These are phyloP conservation scores for Lanistes nyassanus DNA, from an alignment of 1,140 invertebrate species.

Conservation along the genomic window DNA sequence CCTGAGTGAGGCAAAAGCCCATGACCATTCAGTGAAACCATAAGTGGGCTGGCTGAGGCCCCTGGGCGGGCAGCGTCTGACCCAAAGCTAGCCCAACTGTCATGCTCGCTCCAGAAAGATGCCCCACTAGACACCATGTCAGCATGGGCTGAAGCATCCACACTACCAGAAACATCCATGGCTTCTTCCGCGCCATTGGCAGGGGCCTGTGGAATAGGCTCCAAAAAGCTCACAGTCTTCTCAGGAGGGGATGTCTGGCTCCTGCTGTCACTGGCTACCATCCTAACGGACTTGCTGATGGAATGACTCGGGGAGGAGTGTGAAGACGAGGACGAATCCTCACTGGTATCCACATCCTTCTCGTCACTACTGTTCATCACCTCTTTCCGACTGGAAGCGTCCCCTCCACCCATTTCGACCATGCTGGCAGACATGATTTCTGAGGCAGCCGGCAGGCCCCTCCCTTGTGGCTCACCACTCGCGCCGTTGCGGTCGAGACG, in stretches of 20 bases:
- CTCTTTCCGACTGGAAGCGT: slow-evolving; percentile 11
- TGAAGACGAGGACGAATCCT: slow-evolving; percentile 17
- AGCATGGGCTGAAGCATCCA: slow-evolving; percentile 10
- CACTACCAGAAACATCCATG: slow-evolving; percentile 13
- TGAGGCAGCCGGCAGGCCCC: not conserved
- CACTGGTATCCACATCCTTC: slow-evolving; percentile 40
- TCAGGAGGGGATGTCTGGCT: not conserved
- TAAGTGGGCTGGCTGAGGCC: slow-evolving; percentile 2
- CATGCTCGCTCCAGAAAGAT: slow-evolving; percentile 13
- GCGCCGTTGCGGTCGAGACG: slow-evolving; percentile 17
- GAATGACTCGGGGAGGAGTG: slow-evolving; percentile 18
- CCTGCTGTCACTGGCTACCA: slow-evolving; percentile 18
- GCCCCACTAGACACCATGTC: not conserved
- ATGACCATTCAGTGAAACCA: slow-evolving; percentile 27
- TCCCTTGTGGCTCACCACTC: slow-evolving; percentile 4
- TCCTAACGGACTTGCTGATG: not conserved
- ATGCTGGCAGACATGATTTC: slow-evolving; percentile 1
- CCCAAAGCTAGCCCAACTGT: slow-evolving; percentile 29
- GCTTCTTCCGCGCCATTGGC: slow-evolving; percentile 20
- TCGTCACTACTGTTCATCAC: slow-evolving; percentile 31
- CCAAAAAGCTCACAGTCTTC: not conserved
- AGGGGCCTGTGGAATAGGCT: not conserved
- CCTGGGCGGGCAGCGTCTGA: slow-evolving; percentile 22
- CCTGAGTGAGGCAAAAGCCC: slow-evolving; percentile 2
- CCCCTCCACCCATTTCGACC: slow-evolving; percentile 16